Evolutionary conservation across 2,888 invertebrate genomes (phyloP), one percentile per base, ranked within the genome.

Genomic region (Glaucopsyche alexis): DNA sequence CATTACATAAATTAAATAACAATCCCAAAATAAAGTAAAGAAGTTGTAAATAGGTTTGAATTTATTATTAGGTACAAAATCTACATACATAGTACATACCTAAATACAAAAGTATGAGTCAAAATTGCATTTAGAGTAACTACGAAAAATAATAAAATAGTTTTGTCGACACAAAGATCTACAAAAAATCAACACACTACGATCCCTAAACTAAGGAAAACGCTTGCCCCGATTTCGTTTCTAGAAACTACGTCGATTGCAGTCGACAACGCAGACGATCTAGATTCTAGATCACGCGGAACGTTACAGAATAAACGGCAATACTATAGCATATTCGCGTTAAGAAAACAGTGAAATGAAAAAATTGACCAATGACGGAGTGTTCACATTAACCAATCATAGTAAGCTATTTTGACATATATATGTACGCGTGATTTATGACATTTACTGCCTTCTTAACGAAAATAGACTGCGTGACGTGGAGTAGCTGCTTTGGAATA

Each of bases 301-400:
- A 84, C 84, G 82, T 76, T 76, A 77, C 77, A 81, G 90, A 80
- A 89, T 88, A 84, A 89, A 89, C 91, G 86, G 91, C 90, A 89
- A 82, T 81, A 80, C 16, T 42, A 42, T 16, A 29, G 29, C 2
- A 29, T 29, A 29, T 29, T 29, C 29, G 29, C 29, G 29, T 29
- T 29, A 3, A 29, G 29, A 29, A 29, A 4, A 29, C 29, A 29
- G 29, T 29, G 29, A 29, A 29, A 29, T 29, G 29, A 29, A 29
- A 29, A 29, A 29, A 29, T 29, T 29, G 29, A 29, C 29, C 29
- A 29, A 29, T 29, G 29, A 1, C 0, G 4, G 3, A 29, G 29
- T 29, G 29, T 29, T 29, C 29, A 29, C 29, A 29, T 29, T 29
- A 29, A 29, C 29, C 29, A 29, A 29, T 29, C 29, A 29, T 29